A percentile compares a stretch with the other conserved stretches of the same genome.
These are phyloP conservation scores for Thalassophryne amazonica DNA, from an alignment of 2,797 vertebrate genomes.

Conservation along the genomic window DNA sequence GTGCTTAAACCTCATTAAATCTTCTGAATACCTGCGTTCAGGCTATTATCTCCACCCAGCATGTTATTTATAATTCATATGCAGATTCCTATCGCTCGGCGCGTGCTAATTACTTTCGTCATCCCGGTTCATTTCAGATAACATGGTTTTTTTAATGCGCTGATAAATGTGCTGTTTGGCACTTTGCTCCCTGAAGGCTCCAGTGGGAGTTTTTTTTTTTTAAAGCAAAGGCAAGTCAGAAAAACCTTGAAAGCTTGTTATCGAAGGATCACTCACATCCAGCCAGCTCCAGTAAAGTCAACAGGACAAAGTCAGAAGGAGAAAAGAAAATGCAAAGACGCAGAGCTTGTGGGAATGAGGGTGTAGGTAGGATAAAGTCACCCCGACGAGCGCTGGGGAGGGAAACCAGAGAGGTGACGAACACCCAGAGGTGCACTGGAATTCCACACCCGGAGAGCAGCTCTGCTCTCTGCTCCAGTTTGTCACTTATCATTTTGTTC, in stretches of 20 bases:
- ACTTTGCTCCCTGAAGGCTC: conserved; percentile 27
- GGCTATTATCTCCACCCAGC: neutral
- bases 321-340: conserved; percentile 1
- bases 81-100: conserved; percentile 13
- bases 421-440: conserved; percentile 51
- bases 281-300: conserved; percentile 31
- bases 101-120: conserved; percentile 12
- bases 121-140: conserved; percentile 3
- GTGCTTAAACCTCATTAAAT: no score
- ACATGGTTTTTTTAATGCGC: conserved; percentile 27
- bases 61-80: neutral
- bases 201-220: no score
- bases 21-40: neutral
- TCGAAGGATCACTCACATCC: conserved; percentile 56
- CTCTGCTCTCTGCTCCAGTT: no score
- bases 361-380: conserved; percentile 35
- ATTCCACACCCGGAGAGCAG: conserved; percentile 33
- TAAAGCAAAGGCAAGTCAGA: conserved; percentile 49
- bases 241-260: conserved; percentile 64
- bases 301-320: conserved; percentile 15
- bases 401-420: conserved; percentile 39
- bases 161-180: conserved; percentile 38
- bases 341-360: conserved; percentile 51
- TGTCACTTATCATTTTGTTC: no score
- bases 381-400: conserved; percentile 28